Conservation (phyloP, 1,140 invertebrate species). For the Rhagoletis pomonella region DNA sequence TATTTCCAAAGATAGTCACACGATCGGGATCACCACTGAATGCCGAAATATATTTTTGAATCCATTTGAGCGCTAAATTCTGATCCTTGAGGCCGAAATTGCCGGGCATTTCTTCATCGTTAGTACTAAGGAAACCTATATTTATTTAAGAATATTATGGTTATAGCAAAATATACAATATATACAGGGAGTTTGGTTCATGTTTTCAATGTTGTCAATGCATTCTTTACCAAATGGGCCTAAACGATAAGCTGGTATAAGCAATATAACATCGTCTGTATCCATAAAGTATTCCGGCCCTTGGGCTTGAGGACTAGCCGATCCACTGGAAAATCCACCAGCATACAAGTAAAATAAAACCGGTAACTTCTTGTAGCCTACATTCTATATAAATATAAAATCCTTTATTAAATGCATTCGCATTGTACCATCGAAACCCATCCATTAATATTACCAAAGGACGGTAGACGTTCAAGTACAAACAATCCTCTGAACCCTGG, state of each 20-base stretch:
- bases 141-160: too few species aligned
- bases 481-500: slow-evolving; percentile 77
- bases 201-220: not conserved
- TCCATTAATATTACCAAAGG: slow-evolving; percentile 70
- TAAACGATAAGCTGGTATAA: slow-evolving; percentile 77
- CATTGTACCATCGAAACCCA: too few species aligned
- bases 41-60: slow-evolving; percentile 62
- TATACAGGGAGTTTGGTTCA: too few species aligned
- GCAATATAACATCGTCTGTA: slow-evolving; percentile 75
- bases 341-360: slow-evolving; percentile 80
- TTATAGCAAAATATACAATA: too few species aligned
- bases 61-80: slow-evolving; percentile 64
- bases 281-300: slow-evolving; percentile 75
- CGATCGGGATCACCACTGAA: slow-evolving; percentile 85
- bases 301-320: slow-evolving; percentile 63
- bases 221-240: slow-evolving; percentile 73
- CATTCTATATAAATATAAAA: not conserved
- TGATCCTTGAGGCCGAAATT: slow-evolving; percentile 72
- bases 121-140: slow-evolving; percentile 60
- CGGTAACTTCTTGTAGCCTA: slow-evolving; percentile 64
- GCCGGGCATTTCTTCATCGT: slow-evolving; percentile 60
- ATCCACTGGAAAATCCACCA: slow-evolving; percentile 76
- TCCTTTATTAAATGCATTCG: too few species aligned
- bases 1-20: slow-evolving; percentile 86
- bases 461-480: slow-evolving; percentile 79